Evolutionary conservation across 2,888 invertebrate genomes (phyloP).

Genomic region (Acanthoscelides obtectus): DNA sequence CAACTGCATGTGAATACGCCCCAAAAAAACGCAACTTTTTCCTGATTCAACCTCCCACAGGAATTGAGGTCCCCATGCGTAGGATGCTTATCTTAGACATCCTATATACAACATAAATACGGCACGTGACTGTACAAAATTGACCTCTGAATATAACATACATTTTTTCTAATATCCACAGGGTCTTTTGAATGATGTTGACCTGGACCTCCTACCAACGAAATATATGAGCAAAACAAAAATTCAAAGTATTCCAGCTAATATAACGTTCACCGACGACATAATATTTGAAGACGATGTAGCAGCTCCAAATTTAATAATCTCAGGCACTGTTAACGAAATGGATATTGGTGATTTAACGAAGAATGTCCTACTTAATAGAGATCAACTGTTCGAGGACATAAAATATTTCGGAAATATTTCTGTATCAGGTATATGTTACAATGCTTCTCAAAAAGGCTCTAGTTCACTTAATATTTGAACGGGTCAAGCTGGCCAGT

Average conservation of each 20-base stretch:
- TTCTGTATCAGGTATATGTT: conserved; percentile 27
- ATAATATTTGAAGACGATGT: conserved; percentile 42
- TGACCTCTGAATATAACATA: no score
- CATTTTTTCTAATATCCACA: conserved; percentile 29
- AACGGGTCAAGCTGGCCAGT: no score
- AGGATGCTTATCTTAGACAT: no score
- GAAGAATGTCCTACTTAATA: conserved; percentile 44
- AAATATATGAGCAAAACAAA: conserved; percentile 53
- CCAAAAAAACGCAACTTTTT: no score
- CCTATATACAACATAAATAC: no score
- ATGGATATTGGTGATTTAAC: conserved; percentile 47
- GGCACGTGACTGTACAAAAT: no score
- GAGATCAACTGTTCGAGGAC: conserved; percentile 46
- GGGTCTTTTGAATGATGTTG: conserved; percentile 49
- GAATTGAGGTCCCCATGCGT: no score
- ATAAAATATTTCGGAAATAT: conserved; percentile 32
- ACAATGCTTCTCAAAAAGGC: no score
- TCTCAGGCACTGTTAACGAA: conserved; percentile 38
- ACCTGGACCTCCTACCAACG: conserved; percentile 46
- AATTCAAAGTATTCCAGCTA: conserved; percentile 47
- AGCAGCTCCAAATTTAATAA: conserved; percentile 35
- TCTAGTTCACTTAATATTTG: no score
- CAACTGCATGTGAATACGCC: no score
- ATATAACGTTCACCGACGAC: conserved; percentile 45
- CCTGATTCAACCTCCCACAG: no score